Percentiles rank a stretch among this genome's conserved stretches.
Evolutionary conservation across 2,888 invertebrate species (phyloP).

Genomic region (Lithophane semibrunnea): DNA sequence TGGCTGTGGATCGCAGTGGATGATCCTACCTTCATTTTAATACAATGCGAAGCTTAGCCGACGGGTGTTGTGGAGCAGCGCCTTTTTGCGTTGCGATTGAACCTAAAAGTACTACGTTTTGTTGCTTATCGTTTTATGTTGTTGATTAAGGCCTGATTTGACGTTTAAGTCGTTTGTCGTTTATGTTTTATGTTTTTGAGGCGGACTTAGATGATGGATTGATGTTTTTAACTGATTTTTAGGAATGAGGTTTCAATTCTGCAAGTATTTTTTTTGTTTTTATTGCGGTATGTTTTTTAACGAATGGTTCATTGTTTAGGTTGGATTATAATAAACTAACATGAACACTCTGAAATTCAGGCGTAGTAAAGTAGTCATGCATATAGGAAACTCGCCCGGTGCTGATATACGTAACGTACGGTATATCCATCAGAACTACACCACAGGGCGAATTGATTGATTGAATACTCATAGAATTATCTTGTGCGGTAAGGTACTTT

Average conservation of each 20-base stretch:
- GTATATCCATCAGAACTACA: conserved; percentile 6
- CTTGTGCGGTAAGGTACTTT: not conserved
- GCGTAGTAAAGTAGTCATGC: not conserved
- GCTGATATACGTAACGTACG: not conserved
- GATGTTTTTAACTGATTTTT: conserved; percentile 16
- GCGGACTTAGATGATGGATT: conserved; percentile 33
- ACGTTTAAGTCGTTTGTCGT: conserved; percentile 56
- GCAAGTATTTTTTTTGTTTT: not conserved
- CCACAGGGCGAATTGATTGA: conserved; percentile 23
- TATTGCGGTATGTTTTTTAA: not conserved
- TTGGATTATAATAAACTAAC: not conserved
- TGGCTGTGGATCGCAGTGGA: too few species aligned
- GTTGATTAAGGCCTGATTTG: conserved; percentile 53
- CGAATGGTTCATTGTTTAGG: not conserved
- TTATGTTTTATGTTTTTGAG: conserved; percentile 47
- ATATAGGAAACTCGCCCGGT: not conserved
- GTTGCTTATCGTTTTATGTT: conserved; percentile 58
- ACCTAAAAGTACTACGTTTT: conserved; percentile 40
- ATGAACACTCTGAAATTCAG: not conserved
- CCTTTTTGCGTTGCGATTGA: conserved; percentile 30
- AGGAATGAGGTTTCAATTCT: not conserved
- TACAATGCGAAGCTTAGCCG: not conserved
- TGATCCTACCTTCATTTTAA: too few species aligned
- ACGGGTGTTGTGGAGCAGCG: not conserved
- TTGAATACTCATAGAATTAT: conserved; percentile 20